Evolutionary conservation across 2,113 vertebrate species (phyloP), one percentile per base, ranked within the genome.

Genomic region (Chiloscyllium plagiosum): DNA sequence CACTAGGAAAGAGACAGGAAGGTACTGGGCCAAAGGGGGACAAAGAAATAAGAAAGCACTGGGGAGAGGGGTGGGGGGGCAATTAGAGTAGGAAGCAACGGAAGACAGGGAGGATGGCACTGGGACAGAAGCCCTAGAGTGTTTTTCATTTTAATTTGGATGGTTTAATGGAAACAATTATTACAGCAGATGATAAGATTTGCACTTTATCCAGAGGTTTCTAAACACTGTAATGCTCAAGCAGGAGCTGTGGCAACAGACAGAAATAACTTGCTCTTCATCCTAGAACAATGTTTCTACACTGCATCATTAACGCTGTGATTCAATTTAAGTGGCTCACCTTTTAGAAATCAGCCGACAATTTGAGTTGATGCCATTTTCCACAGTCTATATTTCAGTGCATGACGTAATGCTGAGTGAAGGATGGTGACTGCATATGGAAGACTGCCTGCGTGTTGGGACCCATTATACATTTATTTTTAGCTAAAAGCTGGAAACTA

Each of bases 131-230:
- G 33, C 13, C 78, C 4, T 7, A 92, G 89, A 22, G 7, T 93
- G 89, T 93, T 93, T 92, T 92, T 93, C 33, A 68, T 93, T 93
- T 93, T 37, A 92, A 8, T 93, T 93, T 93, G 89, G 89, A 68
- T 66, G 89, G 61, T 37, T 93, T 93, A 66, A 93, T 42, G 89
- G 89, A 93, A 93, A 93, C 56, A 92, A 33, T 92, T 56, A 92
- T 19, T 93, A 42, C 89, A 93, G 61, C 89, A 93, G 56, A 65
- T 65, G 61, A 33, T 3, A 6, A 93, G 33, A 93, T 68, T 93
- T 37, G n/a, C 89, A 37, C 17, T 93, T 93, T 66, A 93, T 66
- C 66, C 56, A 93, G 61, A 65, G n/a, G 19, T 66, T 93, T 93
- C 89, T 65, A 2, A 68, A 66, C 22, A 66, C 89, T 93, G 61